A percentile compares a stretch with the other conserved stretches of the same genome.
phyloP scores from a whole-genome alignment of 2,113 vertebrate genomes.

The Hypanus sabinus region DNA sequence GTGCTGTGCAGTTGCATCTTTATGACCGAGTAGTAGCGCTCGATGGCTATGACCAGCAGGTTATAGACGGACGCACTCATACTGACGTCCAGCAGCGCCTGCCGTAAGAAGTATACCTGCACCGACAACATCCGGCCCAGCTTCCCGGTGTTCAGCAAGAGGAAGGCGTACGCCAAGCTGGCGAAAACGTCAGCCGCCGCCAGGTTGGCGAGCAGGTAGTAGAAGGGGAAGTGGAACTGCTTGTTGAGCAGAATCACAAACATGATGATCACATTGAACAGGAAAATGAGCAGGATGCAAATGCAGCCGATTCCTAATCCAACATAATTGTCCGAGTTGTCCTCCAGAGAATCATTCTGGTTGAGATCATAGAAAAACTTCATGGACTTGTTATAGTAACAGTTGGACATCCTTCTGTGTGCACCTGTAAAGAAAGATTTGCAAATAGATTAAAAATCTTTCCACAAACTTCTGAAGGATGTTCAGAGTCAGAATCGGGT shows the following conservation, averaged over 20 bases:
- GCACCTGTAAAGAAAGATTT: slow-evolving; percentile 50
- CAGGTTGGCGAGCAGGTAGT: slow-evolving; percentile 87
- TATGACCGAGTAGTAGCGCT: slow-evolving; percentile 88
- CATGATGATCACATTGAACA: slow-evolving; percentile 87
- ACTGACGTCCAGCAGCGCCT: slow-evolving; percentile 85
- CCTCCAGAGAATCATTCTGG: slow-evolving; percentile 54
- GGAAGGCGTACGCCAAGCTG: slow-evolving; percentile 86
- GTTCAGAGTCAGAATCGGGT: no score
- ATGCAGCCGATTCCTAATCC: slow-evolving; percentile 77
- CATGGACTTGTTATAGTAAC: slow-evolving; percentile 77
- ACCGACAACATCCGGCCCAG: slow-evolving; percentile 72
- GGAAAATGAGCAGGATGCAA: slow-evolving; percentile 88
- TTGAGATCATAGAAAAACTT: slow-evolving; percentile 84
- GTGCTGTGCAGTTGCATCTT: slow-evolving; percentile 88
- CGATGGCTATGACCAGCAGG: slow-evolving; percentile 84
- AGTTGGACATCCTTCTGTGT: slow-evolving; percentile 63
- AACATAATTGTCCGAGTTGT: slow-evolving; percentile 67
- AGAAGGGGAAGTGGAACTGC: slow-evolving; percentile 90
- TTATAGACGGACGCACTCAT: slow-evolving; percentile 86
- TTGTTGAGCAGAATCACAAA: slow-evolving; percentile 86
- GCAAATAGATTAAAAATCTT: not conserved
- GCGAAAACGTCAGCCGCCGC: slow-evolving; percentile 93
- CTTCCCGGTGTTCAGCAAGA: slow-evolving; percentile 89
- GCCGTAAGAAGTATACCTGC: slow-evolving; percentile 80
- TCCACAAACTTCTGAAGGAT: not conserved